Conservation (phyloP, 2,113 vertebrate genomes). For the Nettapus auritus region DNA sequence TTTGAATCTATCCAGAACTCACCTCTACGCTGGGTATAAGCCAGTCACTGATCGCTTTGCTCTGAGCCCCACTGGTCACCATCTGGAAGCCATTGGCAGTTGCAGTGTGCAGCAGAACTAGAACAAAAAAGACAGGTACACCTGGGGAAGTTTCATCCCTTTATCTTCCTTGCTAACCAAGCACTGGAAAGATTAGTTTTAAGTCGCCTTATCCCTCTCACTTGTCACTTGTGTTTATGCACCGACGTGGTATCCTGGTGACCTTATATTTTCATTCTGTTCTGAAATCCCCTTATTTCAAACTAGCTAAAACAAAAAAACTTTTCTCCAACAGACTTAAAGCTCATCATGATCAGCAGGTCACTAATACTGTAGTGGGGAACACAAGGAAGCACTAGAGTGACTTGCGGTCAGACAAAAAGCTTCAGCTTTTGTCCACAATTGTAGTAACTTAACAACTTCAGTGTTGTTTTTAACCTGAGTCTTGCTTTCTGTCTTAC, state of each 20-base stretch:
- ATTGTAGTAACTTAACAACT: not conserved
- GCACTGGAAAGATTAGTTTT: not conserved
- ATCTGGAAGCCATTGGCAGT: slow-evolving; percentile 99
- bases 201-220: not conserved
- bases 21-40: slow-evolving; percentile 97
- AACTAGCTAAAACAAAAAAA: not conserved
- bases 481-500: not conserved
- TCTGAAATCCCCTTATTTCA: not conserved
- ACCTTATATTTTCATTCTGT: not conserved
- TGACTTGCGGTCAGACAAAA: not conserved
- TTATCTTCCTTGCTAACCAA: not conserved
- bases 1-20: slow-evolving; percentile 46
- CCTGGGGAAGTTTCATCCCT: not conserved
- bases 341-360: not conserved
- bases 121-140: not conserved
- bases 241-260: not conserved
- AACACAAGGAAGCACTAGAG: not conserved
- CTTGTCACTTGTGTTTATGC: not conserved
- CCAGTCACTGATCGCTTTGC: slow-evolving; percentile 96
- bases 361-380: not conserved
- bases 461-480: not conserved
- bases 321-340: not conserved
- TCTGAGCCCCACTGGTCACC: slow-evolving; percentile 97
- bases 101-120: slow-evolving; percentile 94
- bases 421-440: not conserved